Conservation (phyloP, 2,797 vertebrate species). For the Bradypodion ventrale region DNA sequence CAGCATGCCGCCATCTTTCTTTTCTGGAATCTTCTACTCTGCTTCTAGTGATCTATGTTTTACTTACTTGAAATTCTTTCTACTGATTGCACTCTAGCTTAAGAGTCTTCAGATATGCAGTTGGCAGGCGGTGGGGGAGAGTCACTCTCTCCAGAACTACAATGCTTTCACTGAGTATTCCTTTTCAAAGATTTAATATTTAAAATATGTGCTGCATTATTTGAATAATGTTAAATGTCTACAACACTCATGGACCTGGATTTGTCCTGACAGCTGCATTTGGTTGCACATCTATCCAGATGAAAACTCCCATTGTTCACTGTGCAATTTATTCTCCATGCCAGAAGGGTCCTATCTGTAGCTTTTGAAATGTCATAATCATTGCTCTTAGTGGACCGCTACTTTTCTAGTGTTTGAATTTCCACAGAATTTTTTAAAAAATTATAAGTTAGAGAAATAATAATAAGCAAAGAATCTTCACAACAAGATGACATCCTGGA, state of each 20-base stretch:
- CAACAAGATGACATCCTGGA: background rate
- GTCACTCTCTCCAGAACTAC: background rate
- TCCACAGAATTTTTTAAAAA: background rate
- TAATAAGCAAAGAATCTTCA: background rate
- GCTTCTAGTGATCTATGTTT: background rate
- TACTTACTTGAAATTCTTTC: background rate
- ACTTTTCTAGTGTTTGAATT: background rate
- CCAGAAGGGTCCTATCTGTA: conserved; percentile 9
- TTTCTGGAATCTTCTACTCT: background rate
- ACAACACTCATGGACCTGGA: background rate
- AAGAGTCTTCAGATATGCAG: too few relatives aligned
- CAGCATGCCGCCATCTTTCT: background rate
- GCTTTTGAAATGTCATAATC: background rate
- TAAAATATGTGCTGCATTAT: background rate
- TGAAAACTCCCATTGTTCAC: background rate
- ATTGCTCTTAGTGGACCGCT: background rate
- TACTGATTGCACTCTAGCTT: too few relatives aligned
- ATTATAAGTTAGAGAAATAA: background rate
- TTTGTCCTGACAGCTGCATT: conserved; percentile 16
- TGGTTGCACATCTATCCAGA: background rate
- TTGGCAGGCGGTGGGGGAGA: too few relatives aligned
- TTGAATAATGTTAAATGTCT: background rate
- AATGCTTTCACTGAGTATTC: background rate
- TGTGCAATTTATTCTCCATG: conserved; percentile 1
- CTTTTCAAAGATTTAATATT: conserved; percentile 1